A percentile compares a stretch with the other conserved stretches of the same genome.
phyloP scores from a whole-genome alignment of 2,113 vertebrate genomes.

The Thamnophis sirtalis region DNA sequence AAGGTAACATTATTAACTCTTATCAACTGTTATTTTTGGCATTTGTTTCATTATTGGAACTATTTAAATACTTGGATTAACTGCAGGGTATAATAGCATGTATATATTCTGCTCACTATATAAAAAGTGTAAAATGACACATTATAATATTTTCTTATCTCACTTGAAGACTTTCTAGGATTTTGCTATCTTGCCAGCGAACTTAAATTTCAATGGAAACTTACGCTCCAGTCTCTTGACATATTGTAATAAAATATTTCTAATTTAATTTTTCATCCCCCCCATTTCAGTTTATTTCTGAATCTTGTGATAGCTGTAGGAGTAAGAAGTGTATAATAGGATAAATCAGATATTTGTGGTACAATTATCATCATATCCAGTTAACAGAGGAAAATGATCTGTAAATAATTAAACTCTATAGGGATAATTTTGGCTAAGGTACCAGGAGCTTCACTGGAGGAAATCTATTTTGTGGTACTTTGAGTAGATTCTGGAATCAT shows the following conservation, averaged over 20 bases:
- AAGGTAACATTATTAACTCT: not conserved
- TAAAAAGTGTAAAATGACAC: not conserved
- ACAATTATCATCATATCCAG: not conserved
- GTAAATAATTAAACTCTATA: not conserved
- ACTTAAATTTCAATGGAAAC: not conserved
- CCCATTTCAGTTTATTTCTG: not conserved
- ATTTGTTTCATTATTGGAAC: not conserved
- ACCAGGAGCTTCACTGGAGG: not conserved
- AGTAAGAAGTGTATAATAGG: not conserved
- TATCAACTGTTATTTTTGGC: not conserved
- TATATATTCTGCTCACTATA: not conserved
- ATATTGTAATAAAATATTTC: not conserved
- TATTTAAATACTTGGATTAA: not conserved
- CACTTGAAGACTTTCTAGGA: not conserved
- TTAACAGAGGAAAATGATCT: not conserved
- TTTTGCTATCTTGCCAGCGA: not conserved
- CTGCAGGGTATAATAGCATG: not conserved
- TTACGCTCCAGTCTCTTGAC: not conserved
- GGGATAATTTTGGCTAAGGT: not conserved
- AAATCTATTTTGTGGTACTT: not conserved
- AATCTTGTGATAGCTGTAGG: not conserved
- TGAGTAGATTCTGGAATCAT: not conserved
- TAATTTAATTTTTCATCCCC: too few relatives aligned
- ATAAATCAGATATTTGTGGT: not conserved
- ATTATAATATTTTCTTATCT: not conserved